Evolutionary conservation across 2,113 vertebrate genomes (phyloP).

Genomic region (Passer montanus): DNA sequence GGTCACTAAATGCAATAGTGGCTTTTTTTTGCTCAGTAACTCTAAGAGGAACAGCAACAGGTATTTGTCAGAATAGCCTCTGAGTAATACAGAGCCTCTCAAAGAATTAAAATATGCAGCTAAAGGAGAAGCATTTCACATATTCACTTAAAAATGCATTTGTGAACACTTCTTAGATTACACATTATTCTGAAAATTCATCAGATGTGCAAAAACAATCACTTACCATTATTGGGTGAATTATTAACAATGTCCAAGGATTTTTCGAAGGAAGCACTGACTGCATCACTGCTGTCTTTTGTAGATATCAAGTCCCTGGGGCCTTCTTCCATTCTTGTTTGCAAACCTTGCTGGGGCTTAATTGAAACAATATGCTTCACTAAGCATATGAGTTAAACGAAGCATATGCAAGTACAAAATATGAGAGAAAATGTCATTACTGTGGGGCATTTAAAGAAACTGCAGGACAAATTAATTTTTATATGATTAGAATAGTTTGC

Average conservation of each 20-base stretch:
- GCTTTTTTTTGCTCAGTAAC: background rate
- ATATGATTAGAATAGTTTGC: background rate
- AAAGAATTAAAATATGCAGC: background rate
- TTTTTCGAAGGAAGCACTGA: background rate
- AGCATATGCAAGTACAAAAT: slow-evolving; percentile 19
- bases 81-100: background rate
- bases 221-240: slow-evolving; percentile 24
- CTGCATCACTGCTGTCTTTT: background rate
- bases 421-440: slow-evolving; percentile 11
- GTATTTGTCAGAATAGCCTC: background rate
- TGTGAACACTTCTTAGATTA: background rate
- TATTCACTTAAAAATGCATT: background rate
- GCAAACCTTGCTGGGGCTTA: slow-evolving; percentile 53
- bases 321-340: slow-evolving; percentile 39
- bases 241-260: slow-evolving; percentile 1
- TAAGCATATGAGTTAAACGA: slow-evolving; percentile 18
- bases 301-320: slow-evolving; percentile 8
- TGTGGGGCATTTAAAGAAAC: slow-evolving; percentile 4
- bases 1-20: background rate
- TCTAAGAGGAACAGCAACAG: background rate
- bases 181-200: background rate
- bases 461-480: background rate
- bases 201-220: background rate
- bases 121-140: background rate
- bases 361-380: slow-evolving; percentile 61